Evolutionary conservation across 2,888 invertebrate species (phyloP), one percentile per base, ranked within the genome.

Genomic region (Trachelus tabidus): DNA sequence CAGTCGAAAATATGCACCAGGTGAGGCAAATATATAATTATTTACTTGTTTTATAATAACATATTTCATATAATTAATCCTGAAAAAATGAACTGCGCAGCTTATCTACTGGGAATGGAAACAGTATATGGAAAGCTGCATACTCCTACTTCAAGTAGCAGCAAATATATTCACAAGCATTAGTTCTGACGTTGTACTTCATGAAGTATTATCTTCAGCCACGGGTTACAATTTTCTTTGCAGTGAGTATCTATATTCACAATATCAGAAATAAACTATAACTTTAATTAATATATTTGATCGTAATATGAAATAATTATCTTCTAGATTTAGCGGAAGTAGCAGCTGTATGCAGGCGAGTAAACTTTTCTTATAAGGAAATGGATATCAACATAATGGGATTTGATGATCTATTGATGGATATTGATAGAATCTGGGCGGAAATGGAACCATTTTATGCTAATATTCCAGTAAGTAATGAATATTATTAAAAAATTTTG

Each of bases 211-310:
- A 75, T 89, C 91, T 73, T 92, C 93, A 40, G 91, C 92, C 33
- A 92, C 93, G 87, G 94, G 94, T 78, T 91, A 92, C 79, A 92
- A 92, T 81, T 94, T 93, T 87, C 89, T 94, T 68, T 91, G 92
- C 85, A 93, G 94, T 93, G 88, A 91, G 91, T 87, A 40, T 6
- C 6, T 4, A 4, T 23, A 23, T 15, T 40, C 23, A 23, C 15
- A 40, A 15, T 40, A 40, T 73, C 31, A 77, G 11, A 73, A 23
- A 12, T 40, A 68, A 68, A 77, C 33, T 80, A 74, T 73, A 37
- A 37, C 69, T 37, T 35, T 11, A n/a, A 68, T 31, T 75, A 33
- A 71, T 30, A n/a, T 40, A 35, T 30, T 35, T 73, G 33, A 31
- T 31, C 3, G 30, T 30, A 30, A 69, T 69, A 31, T 71, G 9